phyloP scores from a whole-genome alignment of 2,113 vertebrate genomes.

The Rhinoderma darwinii region DNA sequence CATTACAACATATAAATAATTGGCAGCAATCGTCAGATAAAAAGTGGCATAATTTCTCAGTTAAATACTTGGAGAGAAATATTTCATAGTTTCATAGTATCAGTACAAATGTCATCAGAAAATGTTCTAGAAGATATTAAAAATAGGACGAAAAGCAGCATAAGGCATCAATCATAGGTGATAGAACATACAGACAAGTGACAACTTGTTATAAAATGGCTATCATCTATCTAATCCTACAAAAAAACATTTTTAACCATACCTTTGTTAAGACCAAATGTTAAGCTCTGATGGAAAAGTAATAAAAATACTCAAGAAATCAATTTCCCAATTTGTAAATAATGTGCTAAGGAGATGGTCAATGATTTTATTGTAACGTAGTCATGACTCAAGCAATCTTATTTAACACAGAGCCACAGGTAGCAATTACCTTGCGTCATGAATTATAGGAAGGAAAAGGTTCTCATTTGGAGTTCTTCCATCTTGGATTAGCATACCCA shows the following conservation, averaged over 20 bases:
- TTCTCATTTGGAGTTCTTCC: slow-evolving; percentile 57
- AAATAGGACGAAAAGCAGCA: neutral
- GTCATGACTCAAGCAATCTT: slow-evolving; percentile 53
- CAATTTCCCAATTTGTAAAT: slow-evolving; percentile 45
- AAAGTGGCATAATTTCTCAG: neutral
- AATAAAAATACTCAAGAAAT: slow-evolving; percentile 24
- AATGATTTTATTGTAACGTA: slow-evolving; percentile 49
- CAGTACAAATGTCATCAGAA: neutral
- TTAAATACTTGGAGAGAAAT: neutral
- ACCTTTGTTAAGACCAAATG: slow-evolving; percentile 22
- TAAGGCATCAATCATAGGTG: neutral
- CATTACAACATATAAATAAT: slow-evolving; percentile 13
- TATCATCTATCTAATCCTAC: neutral
- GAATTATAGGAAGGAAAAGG: slow-evolving; percentile 53
- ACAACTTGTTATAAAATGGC: neutral
- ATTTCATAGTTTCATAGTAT: neutral
- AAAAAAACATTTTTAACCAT: slow-evolving; percentile 1
- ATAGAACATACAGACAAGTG: neutral
- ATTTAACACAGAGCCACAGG: slow-evolving; percentile 50
- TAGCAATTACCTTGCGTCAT: slow-evolving; percentile 40
- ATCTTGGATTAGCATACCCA: slow-evolving; percentile 57
- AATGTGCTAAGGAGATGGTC: slow-evolving; percentile 51
- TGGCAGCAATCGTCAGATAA: neutral
- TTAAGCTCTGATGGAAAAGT: neutral
- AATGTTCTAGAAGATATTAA: neutral